Evolutionary conservation across 2,113 vertebrate species (phyloP).

Genomic region (Salvelinus sp.): DNA sequence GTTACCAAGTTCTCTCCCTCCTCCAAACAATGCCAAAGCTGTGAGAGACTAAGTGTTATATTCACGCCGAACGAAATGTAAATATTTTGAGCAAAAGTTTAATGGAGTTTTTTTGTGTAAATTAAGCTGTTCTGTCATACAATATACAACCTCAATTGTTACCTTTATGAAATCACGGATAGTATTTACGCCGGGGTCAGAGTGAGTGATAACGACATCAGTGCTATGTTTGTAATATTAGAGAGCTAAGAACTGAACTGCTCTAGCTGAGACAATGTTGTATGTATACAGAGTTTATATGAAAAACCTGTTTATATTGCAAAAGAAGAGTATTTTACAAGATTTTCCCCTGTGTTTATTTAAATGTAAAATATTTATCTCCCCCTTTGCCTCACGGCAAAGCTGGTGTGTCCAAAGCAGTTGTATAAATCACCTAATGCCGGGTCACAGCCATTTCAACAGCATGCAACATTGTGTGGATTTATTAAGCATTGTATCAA

Average conservation of each 20-base stretch:
- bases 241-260: constrained; percentile 64
- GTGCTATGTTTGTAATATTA: constrained; percentile 63
- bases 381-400: constrained; percentile 33
- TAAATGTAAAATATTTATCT: constrained; percentile 67
- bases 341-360: constrained; percentile 62
- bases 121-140: constrained; percentile 60
- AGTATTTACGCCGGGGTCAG: constrained; percentile 69
- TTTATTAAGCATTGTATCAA: constrained; percentile 28
- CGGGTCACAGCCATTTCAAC: constrained; percentile 26
- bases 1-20: constrained; percentile 42
- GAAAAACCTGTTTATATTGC: constrained; percentile 74
- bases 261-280: constrained; percentile 68
- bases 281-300: constrained; percentile 69
- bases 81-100: constrained; percentile 74
- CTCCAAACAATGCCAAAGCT: constrained; percentile 70
- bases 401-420: constrained; percentile 41
- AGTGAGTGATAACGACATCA: constrained; percentile 61
- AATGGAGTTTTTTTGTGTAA: constrained; percentile 47
- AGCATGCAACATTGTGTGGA: constrained; percentile 3
- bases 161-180: constrained; percentile 63
- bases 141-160: constrained; percentile 73
- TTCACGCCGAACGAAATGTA: constrained; percentile 73
- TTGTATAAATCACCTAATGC: constrained; percentile 39
- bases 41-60: constrained; percentile 71
- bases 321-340: constrained; percentile 75